Percentiles rank a stretch among this genome's conserved stretches.
Conservation (phyloP, 2,797 vertebrate genomes). For the Melanogrammus aeglefinus region DNA sequence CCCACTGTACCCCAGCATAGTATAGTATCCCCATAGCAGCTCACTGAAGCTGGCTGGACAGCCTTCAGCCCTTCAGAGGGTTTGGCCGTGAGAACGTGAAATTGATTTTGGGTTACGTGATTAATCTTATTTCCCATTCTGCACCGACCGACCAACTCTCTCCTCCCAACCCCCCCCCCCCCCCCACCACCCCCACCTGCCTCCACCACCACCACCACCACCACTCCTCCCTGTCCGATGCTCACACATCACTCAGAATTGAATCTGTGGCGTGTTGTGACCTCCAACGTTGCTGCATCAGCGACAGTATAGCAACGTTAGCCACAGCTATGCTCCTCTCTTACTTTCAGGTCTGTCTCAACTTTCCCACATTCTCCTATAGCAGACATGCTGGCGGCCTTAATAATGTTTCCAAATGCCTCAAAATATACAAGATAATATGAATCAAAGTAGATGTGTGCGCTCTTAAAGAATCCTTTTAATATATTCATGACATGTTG, state of each 20-base stretch:
- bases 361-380: constrained; percentile 20
- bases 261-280: constrained; percentile 18
- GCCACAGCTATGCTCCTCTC: constrained; percentile 11
- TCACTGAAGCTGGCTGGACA: constrained; percentile 15
- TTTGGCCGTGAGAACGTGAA: constrained; percentile 56
- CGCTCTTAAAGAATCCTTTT: too few species aligned
- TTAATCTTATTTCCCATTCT: constrained; percentile 54
- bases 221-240: not conserved
- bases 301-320: constrained; percentile 11
- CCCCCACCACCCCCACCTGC: not conserved
- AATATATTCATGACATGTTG: too few species aligned
- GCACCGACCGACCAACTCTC: not conserved
- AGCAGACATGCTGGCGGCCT: constrained; percentile 14
- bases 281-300: constrained; percentile 10
- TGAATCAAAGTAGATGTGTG: too few species aligned
- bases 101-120: constrained; percentile 62
- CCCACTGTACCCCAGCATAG: not conserved
- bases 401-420: not conserved
- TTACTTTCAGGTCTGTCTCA: constrained; percentile 25
- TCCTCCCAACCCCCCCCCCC: not conserved
- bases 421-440: too few species aligned
- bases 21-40: too few species aligned
- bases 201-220: not conserved
- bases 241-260: constrained; percentile 1
- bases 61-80: constrained; percentile 27